These are phyloP conservation scores for Polypterus senegalus DNA, from an alignment of 2,113 vertebrate species.

Conservation along the genomic window DNA sequence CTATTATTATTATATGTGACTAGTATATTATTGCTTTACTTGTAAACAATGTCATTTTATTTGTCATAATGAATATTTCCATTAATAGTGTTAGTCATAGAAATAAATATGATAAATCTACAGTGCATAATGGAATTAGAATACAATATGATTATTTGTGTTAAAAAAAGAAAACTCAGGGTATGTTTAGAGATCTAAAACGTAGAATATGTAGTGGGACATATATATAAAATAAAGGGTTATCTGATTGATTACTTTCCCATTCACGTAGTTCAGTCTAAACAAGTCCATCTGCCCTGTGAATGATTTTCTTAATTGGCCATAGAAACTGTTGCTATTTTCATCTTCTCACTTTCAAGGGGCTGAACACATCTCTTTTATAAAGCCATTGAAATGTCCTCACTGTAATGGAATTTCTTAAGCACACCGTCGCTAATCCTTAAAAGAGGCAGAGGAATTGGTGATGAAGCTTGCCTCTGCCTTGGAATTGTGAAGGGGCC, in stretches of 20 bases:
- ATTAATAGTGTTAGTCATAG: too few relatives aligned
- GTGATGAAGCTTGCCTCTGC: not conserved
- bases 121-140: too few relatives aligned
- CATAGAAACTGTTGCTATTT: constrained; percentile 8
- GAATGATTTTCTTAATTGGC: constrained; percentile 4
- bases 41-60: too few relatives aligned
- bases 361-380: not conserved
- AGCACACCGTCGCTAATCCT: constrained; percentile 12
- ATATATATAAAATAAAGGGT: not conserved
- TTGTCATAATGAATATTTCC: too few relatives aligned
- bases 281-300: constrained; percentile 4
- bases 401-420: constrained; percentile 12
- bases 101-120: too few relatives aligned
- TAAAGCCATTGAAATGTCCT: constrained; percentile 6
- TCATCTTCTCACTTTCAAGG: constrained; percentile 10
- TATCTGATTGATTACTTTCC: not conserved
- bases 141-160: too few relatives aligned
- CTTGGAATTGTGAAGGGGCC: constrained; percentile 2
- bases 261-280: not conserved
- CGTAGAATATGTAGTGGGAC: not conserved
- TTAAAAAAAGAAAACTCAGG: too few relatives aligned
- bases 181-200: not conserved
- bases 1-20: too few relatives aligned
- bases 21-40: too few relatives aligned
- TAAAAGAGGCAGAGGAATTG: constrained; percentile 3